Percentiles rank a stretch among this genome's conserved stretches.
These are phyloP conservation scores for Neopelma chrysocephalum DNA, from an alignment of 2,797 vertebrate genomes.

Conservation along the genomic window DNA sequence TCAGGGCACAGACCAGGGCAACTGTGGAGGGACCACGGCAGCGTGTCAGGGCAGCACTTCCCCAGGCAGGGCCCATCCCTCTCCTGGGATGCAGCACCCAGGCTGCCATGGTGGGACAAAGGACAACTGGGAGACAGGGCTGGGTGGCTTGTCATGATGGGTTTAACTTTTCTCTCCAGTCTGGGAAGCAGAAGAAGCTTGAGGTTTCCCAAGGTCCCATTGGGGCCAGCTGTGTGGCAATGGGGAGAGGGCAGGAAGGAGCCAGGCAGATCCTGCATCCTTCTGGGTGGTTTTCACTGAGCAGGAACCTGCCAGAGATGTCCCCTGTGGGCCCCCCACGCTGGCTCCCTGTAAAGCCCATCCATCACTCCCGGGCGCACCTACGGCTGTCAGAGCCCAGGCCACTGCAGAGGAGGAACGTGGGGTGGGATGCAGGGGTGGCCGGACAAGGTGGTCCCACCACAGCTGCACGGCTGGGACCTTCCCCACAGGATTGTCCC, in stretches of 20 bases:
- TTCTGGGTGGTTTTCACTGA: rapidly evolving
- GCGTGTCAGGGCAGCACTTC: not conserved
- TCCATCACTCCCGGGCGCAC: conserved; percentile 35
- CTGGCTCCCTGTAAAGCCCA: not conserved
- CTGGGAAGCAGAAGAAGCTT: not conserved
- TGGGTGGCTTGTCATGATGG: not conserved
- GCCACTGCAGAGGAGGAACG: conserved; percentile 75
- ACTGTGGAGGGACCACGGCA: conserved; percentile 64
- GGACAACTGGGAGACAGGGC: not conserved
- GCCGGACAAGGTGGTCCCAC: conserved; percentile 50
- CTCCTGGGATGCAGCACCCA: not conserved
- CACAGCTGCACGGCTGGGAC: not conserved
- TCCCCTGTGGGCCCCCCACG: rapidly evolving
- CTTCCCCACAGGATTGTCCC: conserved; percentile 10
- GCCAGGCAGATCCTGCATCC: not conserved
- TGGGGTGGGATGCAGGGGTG: conserved; percentile 62
- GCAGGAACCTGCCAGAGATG: not conserved
- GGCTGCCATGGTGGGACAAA: not conserved
- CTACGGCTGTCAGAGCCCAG: conserved; percentile 65
- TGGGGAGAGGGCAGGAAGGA: not conserved
- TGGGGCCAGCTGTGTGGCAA: not conserved
- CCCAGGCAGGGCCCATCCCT: not conserved
- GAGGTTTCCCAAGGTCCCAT: rapidly evolving
- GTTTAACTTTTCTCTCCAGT: not conserved
- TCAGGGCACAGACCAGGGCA: conserved; percentile 64